Evolutionary conservation across 2,888 invertebrate species (phyloP).

Genomic region (Melieria picta): DNA sequence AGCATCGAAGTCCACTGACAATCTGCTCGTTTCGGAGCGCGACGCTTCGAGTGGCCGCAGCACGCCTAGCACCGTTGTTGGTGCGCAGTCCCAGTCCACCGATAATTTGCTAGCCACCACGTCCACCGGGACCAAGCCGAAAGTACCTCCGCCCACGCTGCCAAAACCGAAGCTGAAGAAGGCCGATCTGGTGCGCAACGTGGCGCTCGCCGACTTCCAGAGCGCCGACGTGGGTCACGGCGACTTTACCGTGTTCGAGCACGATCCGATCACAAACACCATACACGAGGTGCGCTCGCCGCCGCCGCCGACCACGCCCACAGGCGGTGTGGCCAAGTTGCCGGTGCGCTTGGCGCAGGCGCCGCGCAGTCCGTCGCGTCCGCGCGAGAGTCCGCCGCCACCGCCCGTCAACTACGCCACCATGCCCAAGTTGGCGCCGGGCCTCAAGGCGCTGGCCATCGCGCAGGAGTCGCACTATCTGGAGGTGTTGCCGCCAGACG

Average conservation of each 20-base stretch:
- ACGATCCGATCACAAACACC: conserved; percentile 63
- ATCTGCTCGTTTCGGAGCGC: conserved; percentile 52
- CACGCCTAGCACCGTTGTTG: conserved; percentile 49
- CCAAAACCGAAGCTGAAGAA: conserved; percentile 63
- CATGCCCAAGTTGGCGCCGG: conserved; percentile 52
- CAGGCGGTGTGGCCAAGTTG: conserved; percentile 43
- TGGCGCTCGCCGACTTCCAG: conserved; percentile 62
- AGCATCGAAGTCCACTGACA: conserved; percentile 58
- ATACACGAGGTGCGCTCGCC: conserved; percentile 55
- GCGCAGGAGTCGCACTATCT: conserved; percentile 54
- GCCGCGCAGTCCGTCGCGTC: conserved; percentile 51
- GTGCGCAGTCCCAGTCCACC: conserved; percentile 53
- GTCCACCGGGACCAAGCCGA: conserved; percentile 49
- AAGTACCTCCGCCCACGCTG: conserved; percentile 53
- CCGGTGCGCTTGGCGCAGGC: conserved; percentile 49
- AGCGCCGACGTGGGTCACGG: conserved; percentile 63
- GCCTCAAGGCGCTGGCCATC: conserved; percentile 12
- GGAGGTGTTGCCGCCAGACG: conserved; percentile 52
- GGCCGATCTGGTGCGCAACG: conserved; percentile 61
- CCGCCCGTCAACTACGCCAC: conserved; percentile 63
- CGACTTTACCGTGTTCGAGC: conserved; percentile 64
- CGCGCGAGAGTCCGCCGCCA: conserved; percentile 65
- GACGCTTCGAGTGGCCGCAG: conserved; percentile 49
- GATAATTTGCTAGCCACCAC: conserved; percentile 48
- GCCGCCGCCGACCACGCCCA: conserved; percentile 36